Percentiles rank a stretch among this genome's conserved stretches.
These are phyloP conservation scores for Drosophila macrospina DNA, from an alignment of 2,888 invertebrate species.

Conservation along the genomic window DNA sequence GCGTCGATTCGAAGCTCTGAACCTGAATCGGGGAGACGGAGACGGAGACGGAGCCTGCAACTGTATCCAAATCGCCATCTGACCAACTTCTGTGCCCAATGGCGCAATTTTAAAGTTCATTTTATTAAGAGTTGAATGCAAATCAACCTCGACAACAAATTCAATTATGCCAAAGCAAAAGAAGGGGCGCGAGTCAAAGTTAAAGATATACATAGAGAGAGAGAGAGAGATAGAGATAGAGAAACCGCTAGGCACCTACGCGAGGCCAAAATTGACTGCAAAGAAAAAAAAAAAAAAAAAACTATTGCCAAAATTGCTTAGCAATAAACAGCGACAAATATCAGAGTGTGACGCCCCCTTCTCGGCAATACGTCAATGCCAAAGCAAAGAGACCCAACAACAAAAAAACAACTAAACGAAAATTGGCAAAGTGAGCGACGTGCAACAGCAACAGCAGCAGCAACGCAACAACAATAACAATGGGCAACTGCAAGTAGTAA, in stretches of 20 bases:
- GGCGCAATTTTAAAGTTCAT: constrained; percentile 64
- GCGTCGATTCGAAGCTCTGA: constrained; percentile 49
- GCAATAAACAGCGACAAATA: constrained; percentile 75
- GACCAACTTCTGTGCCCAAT: constrained; percentile 54
- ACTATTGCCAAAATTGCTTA: constrained; percentile 53
- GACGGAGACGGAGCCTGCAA: neutral
- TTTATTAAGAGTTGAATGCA: constrained; percentile 62
- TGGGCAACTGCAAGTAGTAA: constrained; percentile 31
- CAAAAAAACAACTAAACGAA: constrained; percentile 30
- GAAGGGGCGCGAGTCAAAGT: neutral
- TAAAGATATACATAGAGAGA: too few species aligned
- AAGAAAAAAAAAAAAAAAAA: constrained; percentile 26
- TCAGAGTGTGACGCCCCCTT: constrained; percentile 75
- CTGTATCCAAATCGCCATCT: constrained; percentile 13
- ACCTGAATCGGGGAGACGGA: constrained; percentile 9
- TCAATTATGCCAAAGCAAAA: constrained; percentile 27
- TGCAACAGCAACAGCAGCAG: constrained; percentile 40
- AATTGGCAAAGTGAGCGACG: constrained; percentile 62
- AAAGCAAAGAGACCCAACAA: constrained; percentile 48
- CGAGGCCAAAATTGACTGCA: constrained; percentile 39
- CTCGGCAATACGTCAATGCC: constrained; percentile 65
- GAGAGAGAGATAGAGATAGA: constrained; percentile 15
- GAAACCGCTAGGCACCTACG: constrained; percentile 58
- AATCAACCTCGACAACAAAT: constrained; percentile 65
- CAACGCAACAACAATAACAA: constrained; percentile 34